Percentiles rank a stretch among this genome's conserved stretches.
phyloP scores from a whole-genome alignment of 2,797 vertebrate species.

The Sebastes itinus region DNA sequence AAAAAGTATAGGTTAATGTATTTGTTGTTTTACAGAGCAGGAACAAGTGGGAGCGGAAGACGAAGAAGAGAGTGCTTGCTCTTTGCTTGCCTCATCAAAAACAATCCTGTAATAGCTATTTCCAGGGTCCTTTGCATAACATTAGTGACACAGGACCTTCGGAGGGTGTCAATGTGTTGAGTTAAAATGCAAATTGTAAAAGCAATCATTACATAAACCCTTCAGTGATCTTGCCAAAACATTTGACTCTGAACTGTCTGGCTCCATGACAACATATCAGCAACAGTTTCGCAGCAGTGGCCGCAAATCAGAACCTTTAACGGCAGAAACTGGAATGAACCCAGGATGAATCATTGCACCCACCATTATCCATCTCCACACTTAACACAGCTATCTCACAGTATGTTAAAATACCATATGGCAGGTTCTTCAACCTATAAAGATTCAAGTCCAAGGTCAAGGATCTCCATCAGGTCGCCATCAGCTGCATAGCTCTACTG shows the following conservation, averaged over 20 bases:
- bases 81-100: not conserved
- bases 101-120: not conserved
- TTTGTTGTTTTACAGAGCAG: not conserved
- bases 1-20: not conserved
- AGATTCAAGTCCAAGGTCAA: not conserved
- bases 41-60: not conserved
- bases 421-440: not conserved
- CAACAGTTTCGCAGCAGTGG: conserved; percentile 13
- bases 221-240: conserved; percentile 13
- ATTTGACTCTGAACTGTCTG: conserved; percentile 23
- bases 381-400: conserved; percentile 10
- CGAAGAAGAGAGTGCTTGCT: not conserved
- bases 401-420: conserved; percentile 7
- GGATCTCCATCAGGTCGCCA: conserved; percentile 3
- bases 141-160: not conserved
- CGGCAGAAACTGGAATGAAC: conserved; percentile 22
- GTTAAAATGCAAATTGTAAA: conserved; percentile 18
- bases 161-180: not conserved
- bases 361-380: conserved; percentile 24
- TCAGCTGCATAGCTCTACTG: not conserved
- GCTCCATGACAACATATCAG: conserved; percentile 23
- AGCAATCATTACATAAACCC: not conserved
- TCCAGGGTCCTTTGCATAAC: not conserved
- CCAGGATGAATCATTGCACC: conserved; percentile 37
- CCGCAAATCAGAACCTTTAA: conserved; percentile 31